Evolutionary conservation across 2,797 vertebrate genomes (phyloP), one percentile per base, ranked within the genome.

Genomic region (Cryptoblepharus egeriae): DNA sequence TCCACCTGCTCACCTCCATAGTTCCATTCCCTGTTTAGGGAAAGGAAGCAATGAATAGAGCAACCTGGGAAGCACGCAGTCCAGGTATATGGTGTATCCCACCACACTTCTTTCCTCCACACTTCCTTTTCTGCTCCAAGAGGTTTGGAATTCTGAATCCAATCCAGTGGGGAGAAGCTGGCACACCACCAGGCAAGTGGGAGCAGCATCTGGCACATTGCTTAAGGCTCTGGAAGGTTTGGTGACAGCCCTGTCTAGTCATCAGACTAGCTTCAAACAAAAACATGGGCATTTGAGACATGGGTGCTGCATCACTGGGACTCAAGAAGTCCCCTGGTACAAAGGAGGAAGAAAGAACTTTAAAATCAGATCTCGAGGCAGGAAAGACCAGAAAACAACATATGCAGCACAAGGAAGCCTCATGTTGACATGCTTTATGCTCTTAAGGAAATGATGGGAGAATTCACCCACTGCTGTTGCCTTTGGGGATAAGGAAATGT

Each of bases 351-450:
- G 26, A 0, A 13, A 39, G 52, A 28, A 39, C 10, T 55, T 64
- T 12, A n/a, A 57, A 70, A 18, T 42, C 52, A 79, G 69, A 52
- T 22, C 24, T 5, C 3, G 11, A 85, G 24, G 28, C 69, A 85
- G 52, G 69, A 77, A n/a, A 74, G 1, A 5, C n/a, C 76, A 78
- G 35, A 82, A 32, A 69, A 58, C 76, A 84, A 3, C 2, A 0
- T 0, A 15, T 4, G 0, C 61, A 42, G 28, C 57, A 12, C 1
- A 0, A 15, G 4, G 58, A 71, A 49, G 5, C 18, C 16, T 35
- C 15, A 0, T 24, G 37, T 5, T 0, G 0, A 77, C 39, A 2
- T 5, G 77, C 26, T 52, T 1, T 0, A 15, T 4, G 0, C 39
- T 28, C 0, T 0, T 28, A 0, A 0, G 0, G 4, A 49, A 83